phyloP scores from a whole-genome alignment of 2,113 vertebrate species.

The Tetraodon nigroviridis region DNA sequence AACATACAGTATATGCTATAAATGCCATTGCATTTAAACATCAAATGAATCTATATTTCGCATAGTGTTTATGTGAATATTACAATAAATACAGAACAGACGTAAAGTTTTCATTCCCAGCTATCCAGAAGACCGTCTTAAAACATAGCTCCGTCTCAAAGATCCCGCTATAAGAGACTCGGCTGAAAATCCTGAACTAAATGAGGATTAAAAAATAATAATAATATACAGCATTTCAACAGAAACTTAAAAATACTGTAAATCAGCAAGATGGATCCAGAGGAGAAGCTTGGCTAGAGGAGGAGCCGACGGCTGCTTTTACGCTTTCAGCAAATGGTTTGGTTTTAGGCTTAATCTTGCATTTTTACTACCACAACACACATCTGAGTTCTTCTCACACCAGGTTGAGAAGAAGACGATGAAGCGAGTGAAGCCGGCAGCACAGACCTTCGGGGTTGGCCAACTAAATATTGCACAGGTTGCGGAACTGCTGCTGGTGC shows the following conservation, averaged over 20 bases:
- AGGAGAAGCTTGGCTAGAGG: slow-evolving; percentile 52
- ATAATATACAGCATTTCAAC: slow-evolving; percentile 64
- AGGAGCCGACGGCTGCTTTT: slow-evolving; percentile 37
- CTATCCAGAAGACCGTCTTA: slow-evolving; percentile 65
- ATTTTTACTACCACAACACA: slow-evolving; percentile 50
- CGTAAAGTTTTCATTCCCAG: slow-evolving; percentile 71
- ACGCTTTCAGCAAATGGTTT: slow-evolving; percentile 64
- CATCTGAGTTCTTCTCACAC: slow-evolving; percentile 41
- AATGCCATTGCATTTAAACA: slow-evolving; percentile 85
- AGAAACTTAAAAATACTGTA: slow-evolving; percentile 75
- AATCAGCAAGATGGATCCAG: slow-evolving; percentile 65
- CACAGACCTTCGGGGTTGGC: slow-evolving; percentile 40
- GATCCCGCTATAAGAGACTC: slow-evolving; percentile 62
- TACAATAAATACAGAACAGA: slow-evolving; percentile 94
- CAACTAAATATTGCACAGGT: slow-evolving; percentile 42
- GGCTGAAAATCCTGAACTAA: slow-evolving; percentile 63
- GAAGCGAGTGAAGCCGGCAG: slow-evolving; percentile 39
- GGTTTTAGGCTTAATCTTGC: slow-evolving; percentile 68
- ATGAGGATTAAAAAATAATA: slow-evolving; percentile 66
- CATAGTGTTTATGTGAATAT: slow-evolving; percentile 86
- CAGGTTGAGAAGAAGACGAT: slow-evolving; percentile 12
- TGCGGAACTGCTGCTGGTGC: slow-evolving; percentile 54
- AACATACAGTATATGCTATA: slow-evolving; percentile 94
- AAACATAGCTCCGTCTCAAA: slow-evolving; percentile 53
- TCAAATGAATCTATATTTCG: slow-evolving; percentile 78